These are phyloP conservation scores for Protodeltote pygarga DNA, from an alignment of 2,888 invertebrate species.

Conservation along the genomic window DNA sequence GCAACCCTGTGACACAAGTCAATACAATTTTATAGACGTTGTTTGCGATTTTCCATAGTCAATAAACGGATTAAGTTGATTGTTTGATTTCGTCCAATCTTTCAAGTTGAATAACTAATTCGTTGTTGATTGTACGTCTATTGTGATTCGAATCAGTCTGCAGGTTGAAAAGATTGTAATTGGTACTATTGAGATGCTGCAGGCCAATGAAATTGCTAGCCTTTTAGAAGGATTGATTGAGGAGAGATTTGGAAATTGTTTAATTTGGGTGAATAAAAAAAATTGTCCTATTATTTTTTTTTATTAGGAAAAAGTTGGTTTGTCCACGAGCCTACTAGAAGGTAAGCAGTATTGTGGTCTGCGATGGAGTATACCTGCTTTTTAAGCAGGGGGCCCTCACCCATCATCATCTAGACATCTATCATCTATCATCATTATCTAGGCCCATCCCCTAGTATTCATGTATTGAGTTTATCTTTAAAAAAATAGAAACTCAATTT, in stretches of 20 bases:
- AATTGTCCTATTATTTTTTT: no score
- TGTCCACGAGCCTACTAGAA: no score
- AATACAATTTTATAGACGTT: conserved; percentile 53
- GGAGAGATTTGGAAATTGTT: conserved; percentile 33
- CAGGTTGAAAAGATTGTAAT: conserved; percentile 44
- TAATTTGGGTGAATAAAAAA: conserved; percentile 27
- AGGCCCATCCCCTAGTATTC: no score
- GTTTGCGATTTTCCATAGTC: conserved; percentile 68
- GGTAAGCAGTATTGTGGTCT: no score
- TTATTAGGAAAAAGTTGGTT: no score
- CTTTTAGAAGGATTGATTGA: conserved; percentile 42
- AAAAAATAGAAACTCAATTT: no score
- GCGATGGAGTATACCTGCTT: no score
- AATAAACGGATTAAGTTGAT: conserved; percentile 57
- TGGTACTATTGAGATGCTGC: conserved; percentile 41
- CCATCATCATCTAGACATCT: no score
- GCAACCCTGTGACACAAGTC: conserved; percentile 44
- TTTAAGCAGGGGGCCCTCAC: no score
- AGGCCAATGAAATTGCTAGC: conserved; percentile 45
- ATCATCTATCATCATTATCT: no score
- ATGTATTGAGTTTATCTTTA: no score
- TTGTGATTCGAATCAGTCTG: conserved; percentile 55
- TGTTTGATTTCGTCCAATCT: conserved; percentile 52
- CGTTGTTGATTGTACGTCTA: conserved; percentile 51
- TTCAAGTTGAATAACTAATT: conserved; percentile 48